Percentiles rank a stretch among this genome's conserved stretches.
Evolutionary conservation across 2,888 invertebrate species (phyloP).

Genomic region (Chloroclystis v-ata): DNA sequence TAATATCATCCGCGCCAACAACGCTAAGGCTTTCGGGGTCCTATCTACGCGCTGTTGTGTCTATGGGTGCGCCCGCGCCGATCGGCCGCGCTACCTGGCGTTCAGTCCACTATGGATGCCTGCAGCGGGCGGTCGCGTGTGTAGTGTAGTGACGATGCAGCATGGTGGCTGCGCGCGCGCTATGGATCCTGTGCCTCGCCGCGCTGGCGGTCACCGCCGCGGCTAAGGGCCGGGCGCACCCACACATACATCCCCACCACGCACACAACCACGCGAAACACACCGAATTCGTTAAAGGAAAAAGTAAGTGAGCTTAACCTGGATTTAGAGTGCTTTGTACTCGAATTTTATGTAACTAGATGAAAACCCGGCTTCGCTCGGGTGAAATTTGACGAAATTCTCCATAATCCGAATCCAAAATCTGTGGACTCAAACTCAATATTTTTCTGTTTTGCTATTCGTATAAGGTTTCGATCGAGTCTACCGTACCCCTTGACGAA

Average conservation of each 20-base stretch:
- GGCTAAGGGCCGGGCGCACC: constrained; percentile 51
- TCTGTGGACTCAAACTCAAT: too few species aligned
- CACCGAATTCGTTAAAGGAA: constrained; percentile 87
- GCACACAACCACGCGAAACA: constrained; percentile 50
- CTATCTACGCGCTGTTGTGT: constrained; percentile 36
- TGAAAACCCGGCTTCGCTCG: too few species aligned
- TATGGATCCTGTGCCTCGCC: constrained; percentile 62
- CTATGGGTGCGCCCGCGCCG: constrained; percentile 64
- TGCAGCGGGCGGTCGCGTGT: constrained; percentile 61
- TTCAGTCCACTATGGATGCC: constrained; percentile 70
- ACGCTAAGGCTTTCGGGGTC: constrained; percentile 21
- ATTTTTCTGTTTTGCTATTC: too few species aligned
- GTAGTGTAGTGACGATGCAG: constrained; percentile 69
- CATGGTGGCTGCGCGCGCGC: constrained; percentile 66
- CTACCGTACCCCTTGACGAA: too few species aligned
- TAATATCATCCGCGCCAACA: too few species aligned
- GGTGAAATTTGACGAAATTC: too few species aligned
- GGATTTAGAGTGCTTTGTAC: background rate
- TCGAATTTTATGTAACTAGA: too few species aligned
- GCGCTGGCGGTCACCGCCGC: constrained; percentile 48
- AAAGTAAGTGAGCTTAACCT: constrained; percentile 79
- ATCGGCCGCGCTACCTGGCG: constrained; percentile 50
- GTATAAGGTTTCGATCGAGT: too few species aligned
- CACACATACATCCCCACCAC: constrained; percentile 35
- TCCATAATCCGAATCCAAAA: too few species aligned